A percentile compares a stretch with the other conserved stretches of the same genome.
phyloP scores from a whole-genome alignment of 2,113 vertebrate genomes.

The Orcinus orca region DNA sequence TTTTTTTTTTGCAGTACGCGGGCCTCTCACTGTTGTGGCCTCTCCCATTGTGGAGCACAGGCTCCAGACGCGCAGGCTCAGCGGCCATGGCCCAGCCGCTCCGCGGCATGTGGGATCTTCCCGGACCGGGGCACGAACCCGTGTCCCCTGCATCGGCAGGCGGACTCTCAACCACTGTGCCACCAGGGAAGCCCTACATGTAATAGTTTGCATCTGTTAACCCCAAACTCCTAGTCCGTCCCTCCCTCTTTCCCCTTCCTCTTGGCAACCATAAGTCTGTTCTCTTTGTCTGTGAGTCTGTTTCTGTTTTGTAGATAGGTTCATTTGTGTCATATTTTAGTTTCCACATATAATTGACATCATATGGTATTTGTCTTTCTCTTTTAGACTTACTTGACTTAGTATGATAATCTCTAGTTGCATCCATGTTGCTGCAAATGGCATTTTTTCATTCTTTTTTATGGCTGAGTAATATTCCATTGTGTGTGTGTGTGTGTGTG shows the following conservation, averaged over 20 bases:
- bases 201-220: background rate
- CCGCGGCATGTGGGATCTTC: too few relatives aligned
- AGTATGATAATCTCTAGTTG: background rate
- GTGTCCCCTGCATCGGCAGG: too few relatives aligned
- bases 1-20: too few relatives aligned
- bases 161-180: too few relatives aligned
- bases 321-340: background rate
- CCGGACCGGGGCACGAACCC: too few relatives aligned
- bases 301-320: background rate
- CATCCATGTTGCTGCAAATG: background rate
- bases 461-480: background rate
- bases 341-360: background rate
- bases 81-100: too few relatives aligned
- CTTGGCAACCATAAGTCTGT: background rate
- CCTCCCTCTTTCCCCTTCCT: background rate
- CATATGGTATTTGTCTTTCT: background rate
- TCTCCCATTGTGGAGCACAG: accelerated
- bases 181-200: too few relatives aligned
- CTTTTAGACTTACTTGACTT: background rate
- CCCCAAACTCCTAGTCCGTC: background rate
- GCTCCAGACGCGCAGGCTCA: too few relatives aligned
- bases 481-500: background rate
- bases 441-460: background rate
- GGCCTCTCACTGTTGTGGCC: too few relatives aligned
- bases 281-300: background rate